A percentile compares a stretch with the other conserved stretches of the same genome.
Conservation (phyloP, 1,140 invertebrate species). For the Aleiodes sp. region DNA sequence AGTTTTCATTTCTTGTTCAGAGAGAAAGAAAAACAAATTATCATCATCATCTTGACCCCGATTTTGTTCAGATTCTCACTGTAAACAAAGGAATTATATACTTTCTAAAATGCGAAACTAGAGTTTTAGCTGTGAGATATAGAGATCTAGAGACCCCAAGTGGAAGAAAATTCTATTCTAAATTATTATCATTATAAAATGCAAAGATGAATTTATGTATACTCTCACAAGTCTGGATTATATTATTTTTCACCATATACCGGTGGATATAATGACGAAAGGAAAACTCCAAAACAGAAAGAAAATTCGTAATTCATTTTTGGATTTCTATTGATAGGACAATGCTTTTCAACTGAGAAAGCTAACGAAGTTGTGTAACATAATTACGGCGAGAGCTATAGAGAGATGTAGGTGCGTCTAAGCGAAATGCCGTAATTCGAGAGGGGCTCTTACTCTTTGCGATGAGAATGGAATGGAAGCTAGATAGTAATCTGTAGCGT, state of each 20-base stretch:
- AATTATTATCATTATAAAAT: not conserved
- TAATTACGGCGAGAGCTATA: not conserved
- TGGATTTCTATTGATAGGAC: not conserved
- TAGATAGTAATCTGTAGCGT: not conserved
- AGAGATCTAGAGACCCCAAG: not conserved
- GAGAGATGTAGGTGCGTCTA: not conserved
- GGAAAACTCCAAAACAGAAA: not conserved
- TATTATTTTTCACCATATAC: not conserved
- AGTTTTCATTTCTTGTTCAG: conserved; percentile 47
- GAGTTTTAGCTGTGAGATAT: not conserved
- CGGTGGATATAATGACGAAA: not conserved
- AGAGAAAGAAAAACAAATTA: not conserved
- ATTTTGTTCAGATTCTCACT: not conserved
- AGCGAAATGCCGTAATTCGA: not conserved
- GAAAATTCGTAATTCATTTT: not conserved
- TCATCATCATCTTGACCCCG: not conserved
- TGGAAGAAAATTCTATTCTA: not conserved
- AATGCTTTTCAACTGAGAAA: not conserved
- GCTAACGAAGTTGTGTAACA: conserved; percentile 1
- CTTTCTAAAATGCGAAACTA: not conserved
- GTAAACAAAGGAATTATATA: not conserved
- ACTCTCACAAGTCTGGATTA: not conserved
- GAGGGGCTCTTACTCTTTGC: not conserved
- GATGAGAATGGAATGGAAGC: not conserved
- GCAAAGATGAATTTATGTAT: not conserved